Base-by-base conservation (phyloP, 2,888 invertebrate genomes). In the Pristionchus japonicus region DNA sequence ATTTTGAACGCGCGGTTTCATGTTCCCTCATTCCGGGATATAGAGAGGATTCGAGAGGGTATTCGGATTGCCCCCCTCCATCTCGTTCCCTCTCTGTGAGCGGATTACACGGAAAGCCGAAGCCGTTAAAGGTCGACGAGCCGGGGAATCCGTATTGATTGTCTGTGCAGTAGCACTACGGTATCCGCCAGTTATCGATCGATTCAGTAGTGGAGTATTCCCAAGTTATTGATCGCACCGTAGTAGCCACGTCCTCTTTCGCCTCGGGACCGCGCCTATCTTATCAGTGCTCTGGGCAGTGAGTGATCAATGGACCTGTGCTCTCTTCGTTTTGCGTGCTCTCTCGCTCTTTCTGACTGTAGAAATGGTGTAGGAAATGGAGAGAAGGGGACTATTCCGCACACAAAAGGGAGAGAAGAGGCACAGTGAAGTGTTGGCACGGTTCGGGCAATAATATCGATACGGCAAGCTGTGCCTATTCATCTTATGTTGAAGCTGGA, bases 251-350 rank as follows among this genome's bases (percentile, higher is more conserved):
- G 37, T 37, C 37, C 23, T 70, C n/a, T n/a, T n/a, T n/a, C 40
- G 70, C 70, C 70, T 77, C 77, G 77, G 34, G 77, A 43, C 77
- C 77, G 77, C 77, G 27, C 47, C 77, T 77, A 47, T 43, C 77
- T 77, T 77, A 77, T 77, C 77, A 77, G 27, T 47, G 23, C n/a
- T 27, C n/a, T n/a, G 70, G 1, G 64, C 7, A 37, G 34, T 11
- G 37, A 37, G 34, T 11, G 37, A 70, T 37, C 20, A n/a, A 23
- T 11, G 57, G 23, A 23, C 40, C 40, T 40, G 23, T 40, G 70
- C 57, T 57, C 57, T 57, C 57, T 57, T n/a, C 3, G 0, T 20
- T 23, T 57, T n/a, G 57, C n/a, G 23, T 57, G n/a, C 23, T 57
- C 23, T 57, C 57, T 57, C 57, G 57, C 57, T 0, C 57, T 57